Percentiles rank a stretch among this genome's conserved stretches.
Conservation (phyloP, 2,888 invertebrate species). For the Drosophila parthenogenetica region DNA sequence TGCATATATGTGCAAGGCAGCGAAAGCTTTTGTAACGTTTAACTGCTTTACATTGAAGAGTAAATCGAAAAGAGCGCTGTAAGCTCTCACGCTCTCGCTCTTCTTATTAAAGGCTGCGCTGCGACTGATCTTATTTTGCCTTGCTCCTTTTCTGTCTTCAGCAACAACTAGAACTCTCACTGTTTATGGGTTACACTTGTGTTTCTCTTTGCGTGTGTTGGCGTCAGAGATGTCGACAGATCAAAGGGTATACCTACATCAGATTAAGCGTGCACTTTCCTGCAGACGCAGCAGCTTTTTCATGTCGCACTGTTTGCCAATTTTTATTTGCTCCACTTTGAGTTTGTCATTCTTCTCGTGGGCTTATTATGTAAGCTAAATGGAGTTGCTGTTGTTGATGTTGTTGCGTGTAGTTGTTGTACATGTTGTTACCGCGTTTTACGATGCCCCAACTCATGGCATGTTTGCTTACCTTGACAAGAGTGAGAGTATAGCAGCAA, state of each 20-base stretch:
- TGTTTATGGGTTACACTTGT: too few species aligned
- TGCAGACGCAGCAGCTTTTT: not conserved
- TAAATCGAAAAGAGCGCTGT: too few species aligned
- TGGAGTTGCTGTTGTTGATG: slow-evolving; percentile 22
- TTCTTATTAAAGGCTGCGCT: too few species aligned
- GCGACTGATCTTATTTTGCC: too few species aligned
- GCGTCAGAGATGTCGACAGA: not conserved
- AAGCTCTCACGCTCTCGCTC: too few species aligned
- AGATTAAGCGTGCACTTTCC: slow-evolving; percentile 2
- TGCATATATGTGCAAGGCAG: too few species aligned
- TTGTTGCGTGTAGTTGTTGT: slow-evolving; percentile 19
- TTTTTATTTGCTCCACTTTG: slow-evolving; percentile 69
- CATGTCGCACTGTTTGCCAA: slow-evolving; percentile 56
- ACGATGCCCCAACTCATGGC: slow-evolving; percentile 44
- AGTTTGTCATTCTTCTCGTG: slow-evolving; percentile 51
- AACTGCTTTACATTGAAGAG: too few species aligned
- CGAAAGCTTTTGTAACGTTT: too few species aligned
- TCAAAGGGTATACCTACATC: slow-evolving; percentile 12
- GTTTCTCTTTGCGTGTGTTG: too few species aligned
- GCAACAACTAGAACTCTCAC: too few species aligned
- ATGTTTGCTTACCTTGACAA: slow-evolving; percentile 65
- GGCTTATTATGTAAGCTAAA: slow-evolving; percentile 54
- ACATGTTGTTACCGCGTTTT: slow-evolving; percentile 47
- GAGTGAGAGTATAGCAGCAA: slow-evolving; percentile 6
- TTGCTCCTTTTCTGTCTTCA: too few species aligned